Percentiles rank a stretch among this genome's conserved stretches.
Evolutionary conservation across 1,140 invertebrate species (phyloP).

Genomic region (Drosophila nebulosa): DNA sequence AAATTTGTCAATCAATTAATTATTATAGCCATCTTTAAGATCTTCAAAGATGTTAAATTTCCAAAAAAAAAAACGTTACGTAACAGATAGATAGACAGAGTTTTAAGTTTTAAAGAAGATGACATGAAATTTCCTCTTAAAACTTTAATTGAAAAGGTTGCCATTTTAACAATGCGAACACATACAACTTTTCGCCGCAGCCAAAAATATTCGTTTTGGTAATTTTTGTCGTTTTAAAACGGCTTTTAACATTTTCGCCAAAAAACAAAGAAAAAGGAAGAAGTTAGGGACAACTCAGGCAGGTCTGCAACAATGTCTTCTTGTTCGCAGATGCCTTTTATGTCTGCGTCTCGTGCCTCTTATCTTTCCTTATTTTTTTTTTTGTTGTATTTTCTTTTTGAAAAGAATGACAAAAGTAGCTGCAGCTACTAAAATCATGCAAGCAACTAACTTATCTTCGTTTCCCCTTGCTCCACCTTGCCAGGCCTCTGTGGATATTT

Average conservation of each 20-base stretch:
- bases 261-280: neutral
- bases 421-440: conserved; percentile 5
- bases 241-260: neutral
- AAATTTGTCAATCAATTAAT: too few relatives aligned
- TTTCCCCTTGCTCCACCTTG: neutral
- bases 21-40: too few relatives aligned
- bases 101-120: neutral
- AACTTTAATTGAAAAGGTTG: neutral
- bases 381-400: neutral
- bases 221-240: neutral
- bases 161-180: neutral
- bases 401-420: neutral
- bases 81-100: too few relatives aligned
- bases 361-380: neutral
- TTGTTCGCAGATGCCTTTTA: conserved; percentile 6
- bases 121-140: neutral
- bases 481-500: conserved; percentile 22
- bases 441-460: neutral
- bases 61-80: too few relatives aligned
- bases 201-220: neutral
- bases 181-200: neutral
- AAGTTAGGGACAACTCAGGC: neutral
- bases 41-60: too few relatives aligned
- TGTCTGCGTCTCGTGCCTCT: neutral
- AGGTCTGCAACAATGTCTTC: conserved; percentile 5